phyloP scores from a whole-genome alignment of 2,113 vertebrate species.

The Trematomus loennbergii region DNA sequence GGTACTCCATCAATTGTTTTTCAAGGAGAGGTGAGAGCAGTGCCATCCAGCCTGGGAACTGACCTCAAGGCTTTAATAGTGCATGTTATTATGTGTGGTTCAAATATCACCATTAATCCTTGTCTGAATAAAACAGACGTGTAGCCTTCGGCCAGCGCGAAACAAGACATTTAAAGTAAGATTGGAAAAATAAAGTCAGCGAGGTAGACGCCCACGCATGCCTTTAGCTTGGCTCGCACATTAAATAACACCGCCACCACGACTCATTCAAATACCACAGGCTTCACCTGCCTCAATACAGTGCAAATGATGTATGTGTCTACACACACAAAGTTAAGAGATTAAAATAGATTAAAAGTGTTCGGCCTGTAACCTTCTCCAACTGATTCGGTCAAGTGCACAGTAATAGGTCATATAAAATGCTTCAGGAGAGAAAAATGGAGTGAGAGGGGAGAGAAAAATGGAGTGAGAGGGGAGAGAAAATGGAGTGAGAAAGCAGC shows the following conservation, averaged over 20 bases:
- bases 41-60: not conserved
- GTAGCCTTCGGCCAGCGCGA: not conserved
- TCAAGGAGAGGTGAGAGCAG: slow-evolving; percentile 3
- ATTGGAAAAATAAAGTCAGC: not conserved
- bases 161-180: not conserved
- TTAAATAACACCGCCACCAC: slow-evolving; percentile 23
- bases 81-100: slow-evolving; percentile 19
- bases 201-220: slow-evolving; percentile 11
- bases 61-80: not conserved
- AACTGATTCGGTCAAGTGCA: slow-evolving; percentile 18
- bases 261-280: slow-evolving; percentile 22
- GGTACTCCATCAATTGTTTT: not conserved
- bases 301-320: not conserved
- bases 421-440: slow-evolving; percentile 7
- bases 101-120: slow-evolving; percentile 1
- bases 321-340: not conserved
- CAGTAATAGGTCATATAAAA: slow-evolving; percentile 12
- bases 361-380: slow-evolving; percentile 35
- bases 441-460: too few relatives aligned
- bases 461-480: not conserved
- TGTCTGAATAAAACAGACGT: slow-evolving; percentile 10
- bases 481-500: slow-evolving; percentile 3
- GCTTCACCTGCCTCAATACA: slow-evolving; percentile 9
- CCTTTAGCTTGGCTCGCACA: not conserved
- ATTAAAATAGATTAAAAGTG: slow-evolving; percentile 1